These are phyloP conservation scores for Pachypanchax playfairii DNA, from an alignment of 2,113 vertebrate species.

Conservation along the genomic window DNA sequence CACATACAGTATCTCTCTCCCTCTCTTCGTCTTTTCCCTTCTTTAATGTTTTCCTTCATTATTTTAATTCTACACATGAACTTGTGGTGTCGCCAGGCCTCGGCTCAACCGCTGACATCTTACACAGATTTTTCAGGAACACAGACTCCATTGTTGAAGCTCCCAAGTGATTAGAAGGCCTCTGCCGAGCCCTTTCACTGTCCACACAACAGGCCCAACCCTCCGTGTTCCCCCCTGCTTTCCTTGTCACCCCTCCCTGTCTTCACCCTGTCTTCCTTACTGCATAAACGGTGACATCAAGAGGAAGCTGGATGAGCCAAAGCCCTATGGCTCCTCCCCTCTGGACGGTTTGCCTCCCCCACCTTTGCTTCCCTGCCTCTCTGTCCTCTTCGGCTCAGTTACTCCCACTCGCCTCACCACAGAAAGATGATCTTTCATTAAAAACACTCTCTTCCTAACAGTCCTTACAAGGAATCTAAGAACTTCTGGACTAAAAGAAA, in stretches of 20 bases:
- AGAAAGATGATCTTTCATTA: constrained; percentile 45
- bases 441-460: constrained; percentile 28
- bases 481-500: constrained; percentile 5
- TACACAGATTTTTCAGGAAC: constrained; percentile 48
- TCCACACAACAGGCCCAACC: constrained; percentile 34
- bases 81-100: constrained; percentile 22
- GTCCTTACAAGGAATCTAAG: constrained; percentile 6
- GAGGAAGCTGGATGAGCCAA: constrained; percentile 54
- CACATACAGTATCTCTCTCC: constrained; percentile 19
- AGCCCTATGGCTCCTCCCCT: constrained; percentile 51
- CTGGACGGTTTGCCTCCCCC: constrained; percentile 21
- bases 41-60: background rate
- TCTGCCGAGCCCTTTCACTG: constrained; percentile 55
- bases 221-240: constrained; percentile 17
- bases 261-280: background rate
- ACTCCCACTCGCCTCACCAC: constrained; percentile 56
- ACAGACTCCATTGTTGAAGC: constrained; percentile 54
- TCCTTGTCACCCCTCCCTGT: constrained; percentile 10
- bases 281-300: constrained; percentile 71
- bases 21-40: constrained; percentile 9
- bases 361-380: constrained; percentile 25
- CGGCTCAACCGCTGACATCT: constrained; percentile 30
- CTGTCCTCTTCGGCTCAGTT: constrained; percentile 39
- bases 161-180: constrained; percentile 52
- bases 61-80: constrained; percentile 21